Base-by-base conservation (phyloP, 1,140 invertebrate species). In the Heliconius nattereri region DNA sequence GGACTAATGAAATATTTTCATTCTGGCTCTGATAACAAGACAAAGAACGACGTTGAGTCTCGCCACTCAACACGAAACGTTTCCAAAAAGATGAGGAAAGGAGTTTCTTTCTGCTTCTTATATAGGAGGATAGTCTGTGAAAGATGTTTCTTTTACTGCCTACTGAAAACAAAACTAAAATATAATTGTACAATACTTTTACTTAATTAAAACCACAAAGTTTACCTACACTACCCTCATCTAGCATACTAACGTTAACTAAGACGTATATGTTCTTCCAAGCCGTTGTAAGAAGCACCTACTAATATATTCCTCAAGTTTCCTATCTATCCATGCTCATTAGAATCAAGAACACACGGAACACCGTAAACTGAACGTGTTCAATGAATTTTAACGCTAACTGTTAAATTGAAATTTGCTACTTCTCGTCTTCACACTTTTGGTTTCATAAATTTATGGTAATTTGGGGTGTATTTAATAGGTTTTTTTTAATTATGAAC, bases 271-370 rank as follows among this genome's bases (percentile, higher is more conserved):
- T 9, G n/a, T 66, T 66, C 23, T 26, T 7, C 7, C 3, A 26
- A 66, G 23, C 23, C 60, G 26, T 66, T 66, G 11, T 66, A 66
- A 66, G 60, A 66, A 66, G 23, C 11, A 29, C 3, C 23, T 66
- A 66, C 8, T 66, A 66, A 66, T 66, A 26, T 29, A 66, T 66
- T 66, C 60, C 23, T 8, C 60, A 66, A 66, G 60, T 66, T 66
- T 26, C 60, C 60, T 5, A 66, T 66, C 60, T 66, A 26, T 66
- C 8, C 29, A 26, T 26, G 13, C 60, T 66, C 60, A 66, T 66
- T 66, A 66, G 60, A 66, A 23, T 66, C 23, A 6, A 26, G 60
- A 66, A 66, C 60, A 66, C 2, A 29, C 60, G 9, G 20, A 20
- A 57, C 16, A 66, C 60, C 9, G 23, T 26, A 13, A 11, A 16